Evolutionary conservation across 1,140 invertebrate genomes (phyloP).

Genomic region (Manduca sexta): DNA sequence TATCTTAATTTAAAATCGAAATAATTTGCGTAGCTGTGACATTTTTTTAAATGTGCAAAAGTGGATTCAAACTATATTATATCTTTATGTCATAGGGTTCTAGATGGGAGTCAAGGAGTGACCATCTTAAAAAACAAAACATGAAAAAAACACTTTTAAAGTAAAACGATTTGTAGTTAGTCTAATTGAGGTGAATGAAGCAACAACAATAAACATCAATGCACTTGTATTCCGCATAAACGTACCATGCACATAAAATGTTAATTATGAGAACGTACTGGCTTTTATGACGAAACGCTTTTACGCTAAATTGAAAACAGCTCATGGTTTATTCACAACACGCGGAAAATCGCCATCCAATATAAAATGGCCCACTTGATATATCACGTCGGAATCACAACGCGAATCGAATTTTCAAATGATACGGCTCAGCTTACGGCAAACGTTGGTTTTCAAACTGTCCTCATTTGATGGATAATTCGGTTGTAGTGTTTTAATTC

Average conservation of each 20-base stretch:
- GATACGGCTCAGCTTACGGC: conserved; percentile 20
- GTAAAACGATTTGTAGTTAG: background rate
- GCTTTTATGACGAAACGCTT: conserved; percentile 63
- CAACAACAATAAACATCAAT: background rate
- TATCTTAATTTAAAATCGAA: no score
- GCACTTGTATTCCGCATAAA: background rate
- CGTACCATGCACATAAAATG: conserved; percentile 32
- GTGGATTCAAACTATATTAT: no score
- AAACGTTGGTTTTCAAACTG: conserved; percentile 17
- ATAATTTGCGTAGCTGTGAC: no score
- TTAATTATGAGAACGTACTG: conserved; percentile 52
- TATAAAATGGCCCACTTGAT: conserved; percentile 32
- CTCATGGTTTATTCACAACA: conserved; percentile 67
- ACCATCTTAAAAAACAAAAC: no score
- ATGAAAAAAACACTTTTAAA: no score
- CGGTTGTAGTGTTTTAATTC: conserved; percentile 34
- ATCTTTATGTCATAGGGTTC: no score
- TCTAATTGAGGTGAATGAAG: background rate
- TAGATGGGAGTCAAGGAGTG: no score
- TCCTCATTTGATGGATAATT: conserved; percentile 26
- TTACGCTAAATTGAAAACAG: conserved; percentile 69
- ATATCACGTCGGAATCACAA: conserved; percentile 15
- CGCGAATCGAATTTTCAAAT: conserved; percentile 9
- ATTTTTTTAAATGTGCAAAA: no score
- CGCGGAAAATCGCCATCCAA: conserved; percentile 33